Base-by-base conservation (phyloP, 2,888 invertebrate genomes). In the Sarcophaga subvicina region DNA sequence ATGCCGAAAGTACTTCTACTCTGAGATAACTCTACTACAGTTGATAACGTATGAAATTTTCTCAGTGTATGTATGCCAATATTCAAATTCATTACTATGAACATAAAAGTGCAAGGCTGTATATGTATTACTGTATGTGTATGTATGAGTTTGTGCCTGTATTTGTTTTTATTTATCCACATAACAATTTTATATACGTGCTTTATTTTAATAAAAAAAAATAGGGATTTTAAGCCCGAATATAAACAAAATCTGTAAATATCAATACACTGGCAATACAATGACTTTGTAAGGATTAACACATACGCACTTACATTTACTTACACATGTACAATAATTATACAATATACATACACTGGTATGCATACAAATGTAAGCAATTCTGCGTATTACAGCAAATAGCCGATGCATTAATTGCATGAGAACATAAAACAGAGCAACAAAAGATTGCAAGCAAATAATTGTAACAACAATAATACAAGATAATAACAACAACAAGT, bases 171-270 rank as follows among this genome's bases (percentile, higher is more conserved):
- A 71, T 66, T 66, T 77, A 66, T 64, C 22, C 64, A 37, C 37
- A 60, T 47, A 82, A 71, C 27, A 59, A 64, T 66, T 83, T 83
- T 37, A 37, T 37, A 22, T 60, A 59, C 60, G 45, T 20, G 47
- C 77, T 77, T 71, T 71, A 76, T 82, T 82, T 76, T 76, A 76
- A 82, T 66, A 71, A 71, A 66, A 37, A 8, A 37, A 37, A 37
- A 37, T 10, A 8, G 8, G 8, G 60, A 45, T 76, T 82, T 77
- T 71, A 77, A 77, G 76, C 77, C 2, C 8, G 37, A 37, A 37
- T 37, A 37, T 37, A 37, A 37, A 37, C 37, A 37, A 37, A 37
- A 37, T 37, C 37, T 54, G 12, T 70, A 37, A 54, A 60, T 49
- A 47, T 66, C 64, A 66, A 66, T 49, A 71, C 66, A 83, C 66